Percentiles rank a stretch among this genome's conserved stretches.
phyloP scores from a whole-genome alignment of 2,888 invertebrate species.

The Uloborus plumipes region DNA sequence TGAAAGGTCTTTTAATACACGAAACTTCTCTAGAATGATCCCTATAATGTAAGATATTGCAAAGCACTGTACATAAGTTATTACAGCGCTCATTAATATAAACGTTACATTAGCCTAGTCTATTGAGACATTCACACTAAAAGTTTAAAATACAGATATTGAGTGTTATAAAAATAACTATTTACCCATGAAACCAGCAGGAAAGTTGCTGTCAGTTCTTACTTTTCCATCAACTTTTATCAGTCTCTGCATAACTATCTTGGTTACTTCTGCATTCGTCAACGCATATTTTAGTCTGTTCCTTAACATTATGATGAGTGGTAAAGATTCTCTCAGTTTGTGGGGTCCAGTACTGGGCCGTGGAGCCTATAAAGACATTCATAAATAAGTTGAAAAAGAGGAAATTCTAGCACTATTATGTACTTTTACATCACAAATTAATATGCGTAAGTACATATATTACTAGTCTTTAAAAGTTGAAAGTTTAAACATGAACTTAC shows the following conservation, averaged over 20 bases:
- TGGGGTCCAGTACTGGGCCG: conserved; percentile 98
- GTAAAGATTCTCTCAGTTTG: conserved; percentile 96
- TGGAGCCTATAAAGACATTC: conserved; percentile 78
- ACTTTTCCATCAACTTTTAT: conserved; percentile 99
- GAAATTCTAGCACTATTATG: background rate
- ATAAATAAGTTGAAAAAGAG: background rate
- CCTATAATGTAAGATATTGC: too few relatives aligned
- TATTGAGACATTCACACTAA: too few relatives aligned
- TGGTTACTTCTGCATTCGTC: conserved; percentile 95
- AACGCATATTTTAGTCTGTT: conserved; percentile 98
- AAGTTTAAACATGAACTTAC: conserved; percentile 67
- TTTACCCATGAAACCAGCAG: conserved; percentile 99
- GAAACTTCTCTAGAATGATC: too few relatives aligned
- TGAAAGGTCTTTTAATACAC: too few relatives aligned
- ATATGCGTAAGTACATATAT: too few relatives aligned
- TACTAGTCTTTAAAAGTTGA: too few relatives aligned
- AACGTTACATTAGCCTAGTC: too few relatives aligned
- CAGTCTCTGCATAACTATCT: conserved; percentile 97
- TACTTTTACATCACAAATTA: too few relatives aligned
- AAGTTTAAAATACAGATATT: background rate
- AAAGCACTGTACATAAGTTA: too few relatives aligned
- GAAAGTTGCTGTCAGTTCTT: conserved; percentile 96
- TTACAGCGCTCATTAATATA: too few relatives aligned
- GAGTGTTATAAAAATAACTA: background rate
- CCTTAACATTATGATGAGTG: conserved; percentile 94